phyloP scores from a whole-genome alignment of 1,140 invertebrate genomes.

The Zaprionus capensis region DNA sequence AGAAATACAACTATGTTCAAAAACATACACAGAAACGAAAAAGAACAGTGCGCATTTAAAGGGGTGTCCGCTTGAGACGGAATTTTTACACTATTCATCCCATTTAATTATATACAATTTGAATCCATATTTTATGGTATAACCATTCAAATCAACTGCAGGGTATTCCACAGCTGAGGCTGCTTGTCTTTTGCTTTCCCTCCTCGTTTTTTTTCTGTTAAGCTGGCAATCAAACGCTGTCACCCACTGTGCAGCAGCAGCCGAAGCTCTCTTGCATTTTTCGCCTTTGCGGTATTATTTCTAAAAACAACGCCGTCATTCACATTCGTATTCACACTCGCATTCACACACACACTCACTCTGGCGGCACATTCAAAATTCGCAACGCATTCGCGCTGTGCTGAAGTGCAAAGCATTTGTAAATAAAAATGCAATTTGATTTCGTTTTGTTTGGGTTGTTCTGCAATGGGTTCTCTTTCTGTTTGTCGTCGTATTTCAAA shows the following conservation, averaged over 20 bases:
- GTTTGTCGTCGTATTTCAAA: slow-evolving; percentile 76
- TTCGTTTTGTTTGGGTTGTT: slow-evolving; percentile 53
- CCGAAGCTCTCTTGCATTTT: background rate
- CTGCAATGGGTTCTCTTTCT: slow-evolving; percentile 29
- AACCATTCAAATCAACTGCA: background rate
- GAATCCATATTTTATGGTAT: too few species aligned
- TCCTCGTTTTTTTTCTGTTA: background rate
- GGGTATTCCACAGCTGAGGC: background rate
- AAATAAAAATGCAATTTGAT: slow-evolving; percentile 83
- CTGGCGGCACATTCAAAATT: background rate
- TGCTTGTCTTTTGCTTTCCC: background rate
- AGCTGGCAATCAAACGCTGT: slow-evolving; percentile 29
- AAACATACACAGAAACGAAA: too few species aligned
- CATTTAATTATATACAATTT: too few species aligned
- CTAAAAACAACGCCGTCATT: slow-evolving; percentile 44
- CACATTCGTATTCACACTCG: background rate
- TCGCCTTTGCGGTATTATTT: slow-evolving; percentile 9
- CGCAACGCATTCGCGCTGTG: slow-evolving; percentile 32
- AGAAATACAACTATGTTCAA: too few species aligned
- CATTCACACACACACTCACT: background rate
- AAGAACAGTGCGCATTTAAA: too few species aligned
- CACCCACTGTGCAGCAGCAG: slow-evolving; percentile 6
- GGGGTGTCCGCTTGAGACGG: too few species aligned
- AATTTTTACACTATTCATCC: too few species aligned
- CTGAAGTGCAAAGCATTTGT: slow-evolving; percentile 77